phyloP scores from a whole-genome alignment of 2,113 vertebrate species.

The Hymenochirus boettgeri region DNA sequence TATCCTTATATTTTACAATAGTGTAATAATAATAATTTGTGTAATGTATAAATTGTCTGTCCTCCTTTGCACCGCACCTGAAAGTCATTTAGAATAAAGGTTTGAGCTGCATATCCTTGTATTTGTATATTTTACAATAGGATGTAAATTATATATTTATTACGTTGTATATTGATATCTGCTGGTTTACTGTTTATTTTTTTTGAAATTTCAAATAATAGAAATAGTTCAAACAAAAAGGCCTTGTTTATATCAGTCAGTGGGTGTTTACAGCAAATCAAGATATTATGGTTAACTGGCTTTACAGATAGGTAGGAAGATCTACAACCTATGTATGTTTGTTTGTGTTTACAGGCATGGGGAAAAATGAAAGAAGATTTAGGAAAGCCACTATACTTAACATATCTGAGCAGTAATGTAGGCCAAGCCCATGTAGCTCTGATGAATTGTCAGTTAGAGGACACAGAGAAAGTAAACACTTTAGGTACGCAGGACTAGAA shows the following conservation, averaged over 20 bases:
- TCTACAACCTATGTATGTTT: background rate
- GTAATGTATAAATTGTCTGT: too few species aligned
- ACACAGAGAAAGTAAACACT: conserved; percentile 22
- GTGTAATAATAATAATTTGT: too few species aligned
- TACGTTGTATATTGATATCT: too few species aligned
- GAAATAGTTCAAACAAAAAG: too few species aligned
- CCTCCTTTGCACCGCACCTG: too few species aligned
- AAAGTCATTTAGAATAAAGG: too few species aligned
- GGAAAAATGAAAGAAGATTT: background rate
- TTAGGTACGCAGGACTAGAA: background rate
- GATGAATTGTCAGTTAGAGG: conserved; percentile 3
- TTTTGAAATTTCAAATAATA: too few species aligned
- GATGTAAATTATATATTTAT: too few species aligned
- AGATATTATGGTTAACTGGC: background rate
- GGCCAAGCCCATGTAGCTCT: background rate
- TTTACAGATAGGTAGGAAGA: background rate
- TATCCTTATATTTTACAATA: too few species aligned
- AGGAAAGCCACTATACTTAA: background rate
- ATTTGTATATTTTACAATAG: too few species aligned
- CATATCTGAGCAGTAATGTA: background rate
- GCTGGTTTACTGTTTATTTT: too few species aligned
- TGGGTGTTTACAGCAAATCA: background rate
- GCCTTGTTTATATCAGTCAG: background rate
- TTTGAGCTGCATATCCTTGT: too few species aligned
- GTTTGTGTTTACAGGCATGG: background rate